Conservation (phyloP, 1,140 invertebrate genomes). For the Teleopsis dalmanni region DNA sequence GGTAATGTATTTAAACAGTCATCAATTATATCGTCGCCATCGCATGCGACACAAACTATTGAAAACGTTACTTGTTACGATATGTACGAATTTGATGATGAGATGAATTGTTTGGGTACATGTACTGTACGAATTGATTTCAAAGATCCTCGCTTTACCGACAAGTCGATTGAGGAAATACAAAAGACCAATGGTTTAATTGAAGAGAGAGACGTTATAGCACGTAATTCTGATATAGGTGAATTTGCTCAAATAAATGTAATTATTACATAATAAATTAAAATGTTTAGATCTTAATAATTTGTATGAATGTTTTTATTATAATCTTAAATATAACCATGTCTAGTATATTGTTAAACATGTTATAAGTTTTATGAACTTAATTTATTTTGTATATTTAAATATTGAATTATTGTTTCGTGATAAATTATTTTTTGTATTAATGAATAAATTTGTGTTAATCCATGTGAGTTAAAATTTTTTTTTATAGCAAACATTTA, state of each 20-base stretch:
- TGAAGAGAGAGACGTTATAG: neutral
- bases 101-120: neutral
- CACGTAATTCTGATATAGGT: neutral
- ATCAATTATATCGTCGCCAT: neutral
- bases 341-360: too few relatives aligned
- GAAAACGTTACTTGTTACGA: neutral
- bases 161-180: neutral
- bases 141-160: neutral
- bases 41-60: neutral
- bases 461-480: too few relatives aligned
- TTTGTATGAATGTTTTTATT: too few relatives aligned
- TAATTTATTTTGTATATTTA: too few relatives aligned
- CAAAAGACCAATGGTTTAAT: neutral
- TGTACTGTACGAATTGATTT: neutral
- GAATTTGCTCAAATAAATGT: neutral
- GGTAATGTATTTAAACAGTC: slow-evolving; percentile 1
- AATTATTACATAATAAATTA: neutral
- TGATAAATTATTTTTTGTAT: too few relatives aligned
- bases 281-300: neutral
- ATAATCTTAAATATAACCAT: too few relatives aligned
- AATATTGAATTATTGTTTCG: too few relatives aligned
- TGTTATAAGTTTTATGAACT: too few relatives aligned
- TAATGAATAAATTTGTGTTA: too few relatives aligned
- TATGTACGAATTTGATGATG: neutral
- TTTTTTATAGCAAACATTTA: too few relatives aligned